Conservation (phyloP, 2,797 vertebrate genomes). For the Nasua narica region DNA sequence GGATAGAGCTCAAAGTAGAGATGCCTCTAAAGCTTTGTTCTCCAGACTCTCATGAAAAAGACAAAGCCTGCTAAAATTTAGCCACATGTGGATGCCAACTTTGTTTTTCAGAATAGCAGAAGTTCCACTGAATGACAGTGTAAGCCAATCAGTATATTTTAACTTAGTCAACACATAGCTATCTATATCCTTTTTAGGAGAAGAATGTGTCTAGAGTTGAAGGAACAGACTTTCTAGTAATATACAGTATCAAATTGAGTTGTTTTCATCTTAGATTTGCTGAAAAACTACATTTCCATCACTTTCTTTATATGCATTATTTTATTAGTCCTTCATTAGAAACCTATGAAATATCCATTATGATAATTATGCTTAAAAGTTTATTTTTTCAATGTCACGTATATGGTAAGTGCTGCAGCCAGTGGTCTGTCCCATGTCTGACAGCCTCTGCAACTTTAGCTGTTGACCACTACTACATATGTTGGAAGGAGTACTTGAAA, state of each 20-base stretch:
- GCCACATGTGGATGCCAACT: accelerated
- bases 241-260: neutral
- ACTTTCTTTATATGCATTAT: neutral
- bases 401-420: neutral
- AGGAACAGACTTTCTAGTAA: neutral
- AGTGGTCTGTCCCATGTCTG: neutral
- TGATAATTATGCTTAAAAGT: neutral
- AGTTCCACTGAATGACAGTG: neutral
- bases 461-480: neutral
- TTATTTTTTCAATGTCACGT: neutral
- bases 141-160: neutral
- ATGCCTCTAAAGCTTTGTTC: neutral
- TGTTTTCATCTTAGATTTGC: neutral
- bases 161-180: neutral
- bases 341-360: neutral
- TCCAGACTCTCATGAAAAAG: neutral
- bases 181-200: neutral
- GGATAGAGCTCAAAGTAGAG: neutral
- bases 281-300: neutral
- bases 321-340: neutral
- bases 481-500: neutral
- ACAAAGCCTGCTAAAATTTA: neutral
- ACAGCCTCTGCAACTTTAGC: neutral
- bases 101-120: neutral
- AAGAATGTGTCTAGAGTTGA: neutral